Evolutionary conservation across 2,888 invertebrate species (phyloP), one percentile per base, ranked within the genome.

Genomic region (Drosophila tripunctata): DNA sequence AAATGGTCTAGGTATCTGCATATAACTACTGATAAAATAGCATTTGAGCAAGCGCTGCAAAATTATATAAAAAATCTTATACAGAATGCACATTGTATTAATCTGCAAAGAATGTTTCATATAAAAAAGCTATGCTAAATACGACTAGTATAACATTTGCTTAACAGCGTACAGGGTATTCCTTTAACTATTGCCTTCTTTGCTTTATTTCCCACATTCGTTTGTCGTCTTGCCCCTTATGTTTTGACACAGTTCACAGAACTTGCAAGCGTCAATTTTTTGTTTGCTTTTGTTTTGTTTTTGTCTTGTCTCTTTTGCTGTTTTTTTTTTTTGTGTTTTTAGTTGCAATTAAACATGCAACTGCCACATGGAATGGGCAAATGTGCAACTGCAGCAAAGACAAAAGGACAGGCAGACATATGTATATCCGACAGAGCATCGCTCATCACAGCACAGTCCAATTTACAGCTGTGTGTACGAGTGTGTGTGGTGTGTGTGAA

Each of bases 321-420:
- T 75, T 87, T n/a, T n/a, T n/a, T n/a, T n/a, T n/a, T n/a, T n/a
- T n/a, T n/a, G n/a, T n/a, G n/a, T n/a, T n/a, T 84, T 84, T 81
- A 76, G 82, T 81, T 87, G 87, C 83, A 83, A 83, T 83, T 83
- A 83, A 87, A 87, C 82, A 81, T 87, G 87, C 71, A 68, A 75
- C 82, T 83, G 71, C 73, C 68, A 67, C 70, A 54, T 50, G 38
- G 57, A 71, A 56, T 44, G 70, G 48, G 64, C 64, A 70, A 62
- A 51, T 45, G 43, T 60, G 55, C 66, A 70, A 61, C 73, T 57
- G 64, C 54, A 54, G 43, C 36, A 31, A 22, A 58, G 67, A 69
- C 67, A 51, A 50, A 43, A 3, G 19, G 43, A 55, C 43, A 30
- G 41, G 63, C 54, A 45, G 38, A 35, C 35, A 54, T n/a, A n/a